Base-by-base conservation (phyloP, 2,888 invertebrate genomes). In the Lasioglossum leucozonium region DNA sequence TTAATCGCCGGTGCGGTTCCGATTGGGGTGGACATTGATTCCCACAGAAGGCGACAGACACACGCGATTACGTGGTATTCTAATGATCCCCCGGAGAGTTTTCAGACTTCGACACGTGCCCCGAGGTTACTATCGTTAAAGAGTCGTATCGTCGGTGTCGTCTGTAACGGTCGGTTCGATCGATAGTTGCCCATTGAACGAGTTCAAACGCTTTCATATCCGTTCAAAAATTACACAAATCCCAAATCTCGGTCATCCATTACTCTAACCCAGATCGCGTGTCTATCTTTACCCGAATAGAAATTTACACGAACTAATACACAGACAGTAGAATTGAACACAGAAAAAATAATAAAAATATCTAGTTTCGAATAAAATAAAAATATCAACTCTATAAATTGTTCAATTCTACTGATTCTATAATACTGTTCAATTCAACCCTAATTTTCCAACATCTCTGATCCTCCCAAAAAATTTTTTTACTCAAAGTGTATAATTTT, bases 81-180 rank as follows among this genome's bases (percentile, higher is more conserved):
- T 92, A 91, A 91, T 91, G 91, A 90, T 85, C 76, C 90, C 87
- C 87, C 47, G 74, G 89, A 83, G 92, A 88, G 87, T 92, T 92
- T 87, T 82, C 78, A 90, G 77, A 79, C 84, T 84, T 78, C 77
- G 75, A 87, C 86, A 84, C 84, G 86, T 81, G 89, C 87, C 89
- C 87, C 69, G 51, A 81, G 89, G 81, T 86, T 78, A 85, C 85
- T 65, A 71, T 81, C 83, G 83, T 79, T 86, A 83, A 90, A 88
- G 90, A 84, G 79, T 82, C 87, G 81, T 82, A 82, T 80, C 85
- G 74, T 72, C 71, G 58, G 67, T 76, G 84, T 85, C 85, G 79
- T 47, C 72, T 75, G 84, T 79, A 84, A 81, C 79, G 74, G 74
- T 47, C 71, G 42, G n/a, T 79, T 34, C 77, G 87, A 87, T 90